A percentile compares a stretch with the other conserved stretches of the same genome.
Evolutionary conservation across 2,113 vertebrate genomes (phyloP).

Genomic region (Megaceryle torquata): DNA sequence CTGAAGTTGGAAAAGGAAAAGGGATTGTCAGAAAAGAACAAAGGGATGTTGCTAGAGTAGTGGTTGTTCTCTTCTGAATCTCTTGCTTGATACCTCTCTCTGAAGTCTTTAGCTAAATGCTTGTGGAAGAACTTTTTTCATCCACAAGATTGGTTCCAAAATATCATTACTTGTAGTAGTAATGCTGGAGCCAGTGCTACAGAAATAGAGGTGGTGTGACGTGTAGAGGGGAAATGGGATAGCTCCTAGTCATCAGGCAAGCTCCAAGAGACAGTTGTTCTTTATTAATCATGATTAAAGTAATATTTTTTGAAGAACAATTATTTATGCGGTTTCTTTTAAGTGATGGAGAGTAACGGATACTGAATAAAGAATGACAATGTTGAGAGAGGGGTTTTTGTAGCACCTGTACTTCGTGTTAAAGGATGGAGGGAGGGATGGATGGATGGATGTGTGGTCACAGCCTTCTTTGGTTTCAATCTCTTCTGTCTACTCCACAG

Average conservation of each 20-base stretch:
- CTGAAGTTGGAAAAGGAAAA: background rate
- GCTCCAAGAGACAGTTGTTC: background rate
- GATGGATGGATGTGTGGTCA: background rate
- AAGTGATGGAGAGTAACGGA: background rate
- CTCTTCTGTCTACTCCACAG: background rate
- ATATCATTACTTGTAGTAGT: background rate
- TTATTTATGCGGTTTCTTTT: background rate
- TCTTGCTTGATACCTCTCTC: background rate
- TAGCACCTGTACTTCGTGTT: background rate
- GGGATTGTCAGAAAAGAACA: background rate
- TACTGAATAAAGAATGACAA: background rate
- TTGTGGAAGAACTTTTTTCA: background rate
- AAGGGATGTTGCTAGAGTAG: background rate
- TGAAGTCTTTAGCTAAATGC: background rate
- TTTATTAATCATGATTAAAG: background rate
- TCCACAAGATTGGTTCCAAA: background rate
- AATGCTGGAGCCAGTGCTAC: background rate
- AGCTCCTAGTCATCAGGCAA: background rate
- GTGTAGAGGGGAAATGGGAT: background rate
- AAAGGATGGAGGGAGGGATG: background rate
- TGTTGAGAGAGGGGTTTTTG: background rate
- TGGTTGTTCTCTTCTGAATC: background rate
- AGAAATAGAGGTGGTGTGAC: background rate
- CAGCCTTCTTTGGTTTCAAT: background rate
- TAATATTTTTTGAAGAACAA: background rate